Conservation (phyloP, 1,140 invertebrate species). For the Nasonia vitripennis region DNA sequence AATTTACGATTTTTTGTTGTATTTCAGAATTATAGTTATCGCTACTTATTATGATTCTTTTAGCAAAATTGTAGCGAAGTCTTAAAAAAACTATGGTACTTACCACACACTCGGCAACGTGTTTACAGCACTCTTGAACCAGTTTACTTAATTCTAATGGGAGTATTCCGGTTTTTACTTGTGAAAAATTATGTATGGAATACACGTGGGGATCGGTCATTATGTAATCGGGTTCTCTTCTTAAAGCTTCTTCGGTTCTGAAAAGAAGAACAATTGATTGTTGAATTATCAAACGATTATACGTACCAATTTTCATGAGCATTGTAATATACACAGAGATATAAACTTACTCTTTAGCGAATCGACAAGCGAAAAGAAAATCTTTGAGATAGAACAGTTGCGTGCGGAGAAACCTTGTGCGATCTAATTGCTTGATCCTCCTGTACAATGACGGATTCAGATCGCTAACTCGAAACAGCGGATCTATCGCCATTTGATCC, state of each 20-base stretch:
- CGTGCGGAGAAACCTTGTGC: conserved; percentile 77
- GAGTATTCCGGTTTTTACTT: conserved; percentile 81
- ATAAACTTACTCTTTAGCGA: conserved; percentile 76
- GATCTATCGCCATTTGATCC: conserved; percentile 86
- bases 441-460: conserved; percentile 83
- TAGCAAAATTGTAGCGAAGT: too few relatives aligned
- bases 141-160: conserved; percentile 78
- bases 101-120: conserved; percentile 83
- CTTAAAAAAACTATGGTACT: conserved; percentile 53
- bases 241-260: conserved; percentile 79
- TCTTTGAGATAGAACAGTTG: conserved; percentile 83
- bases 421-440: conserved; percentile 79
- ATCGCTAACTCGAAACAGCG: conserved; percentile 85
- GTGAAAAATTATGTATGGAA: conserved; percentile 85
- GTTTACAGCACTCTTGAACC: conserved; percentile 78
- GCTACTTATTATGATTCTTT: too few relatives aligned
- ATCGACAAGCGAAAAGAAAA: conserved; percentile 82
- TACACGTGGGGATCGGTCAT: conserved; percentile 83
- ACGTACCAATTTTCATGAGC: too few relatives aligned
- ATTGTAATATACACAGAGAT: not conserved
- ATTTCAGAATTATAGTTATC: not conserved
- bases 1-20: not conserved
- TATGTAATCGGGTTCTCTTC: conserved; percentile 78
- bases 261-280: conserved; percentile 54
- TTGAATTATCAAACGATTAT: conserved; percentile 25